Conservation (phyloP, 2,113 vertebrate genomes). For the Aepyceros melampus region DNA sequence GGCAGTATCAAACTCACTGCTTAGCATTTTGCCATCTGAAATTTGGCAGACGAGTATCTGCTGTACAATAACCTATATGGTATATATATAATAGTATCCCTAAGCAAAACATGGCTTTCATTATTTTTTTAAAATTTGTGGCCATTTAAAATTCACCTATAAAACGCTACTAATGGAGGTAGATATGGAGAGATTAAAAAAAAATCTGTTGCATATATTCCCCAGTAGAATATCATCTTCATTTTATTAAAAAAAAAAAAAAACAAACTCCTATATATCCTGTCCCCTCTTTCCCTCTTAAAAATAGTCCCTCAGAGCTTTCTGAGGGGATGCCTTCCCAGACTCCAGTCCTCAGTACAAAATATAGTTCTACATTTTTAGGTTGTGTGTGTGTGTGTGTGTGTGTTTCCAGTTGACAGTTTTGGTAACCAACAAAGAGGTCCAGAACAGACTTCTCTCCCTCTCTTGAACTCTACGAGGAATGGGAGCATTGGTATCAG, state of each 20-base stretch:
- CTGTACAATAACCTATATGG: background rate
- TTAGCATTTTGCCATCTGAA: background rate
- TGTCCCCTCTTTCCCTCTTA: background rate
- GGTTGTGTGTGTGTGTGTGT: background rate
- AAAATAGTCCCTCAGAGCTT: background rate
- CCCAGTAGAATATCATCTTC: background rate
- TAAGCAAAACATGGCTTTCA: background rate
- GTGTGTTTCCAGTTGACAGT: background rate
- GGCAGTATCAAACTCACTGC: background rate
- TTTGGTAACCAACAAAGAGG: background rate
- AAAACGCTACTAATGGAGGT: background rate
- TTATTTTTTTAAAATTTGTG: background rate
- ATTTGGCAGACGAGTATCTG: background rate
- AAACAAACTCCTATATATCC: background rate
- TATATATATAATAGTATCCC: background rate
- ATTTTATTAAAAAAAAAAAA: background rate
- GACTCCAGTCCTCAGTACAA: background rate
- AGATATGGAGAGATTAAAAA: background rate
- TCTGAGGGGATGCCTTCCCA: background rate
- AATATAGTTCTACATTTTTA: background rate
- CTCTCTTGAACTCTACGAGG: background rate
- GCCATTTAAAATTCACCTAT: background rate
- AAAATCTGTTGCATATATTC: background rate
- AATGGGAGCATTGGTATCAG: background rate
- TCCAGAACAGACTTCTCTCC: background rate